A percentile compares a stretch with the other conserved stretches of the same genome.
phyloP scores from a whole-genome alignment of 2,113 vertebrate genomes.

The Mesocricetus auratus region DNA sequence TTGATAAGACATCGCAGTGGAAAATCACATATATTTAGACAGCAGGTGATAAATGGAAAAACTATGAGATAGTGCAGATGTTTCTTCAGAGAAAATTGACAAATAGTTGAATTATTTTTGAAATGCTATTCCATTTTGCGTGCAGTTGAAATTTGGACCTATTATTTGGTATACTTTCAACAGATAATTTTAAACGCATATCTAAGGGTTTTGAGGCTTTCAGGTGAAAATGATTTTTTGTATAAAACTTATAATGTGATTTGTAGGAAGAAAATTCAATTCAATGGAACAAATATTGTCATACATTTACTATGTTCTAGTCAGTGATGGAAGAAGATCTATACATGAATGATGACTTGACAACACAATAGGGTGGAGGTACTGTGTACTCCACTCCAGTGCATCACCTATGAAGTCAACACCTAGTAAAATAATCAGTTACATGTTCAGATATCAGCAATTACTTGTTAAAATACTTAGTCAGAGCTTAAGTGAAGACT shows the following conservation, averaged over 20 bases:
- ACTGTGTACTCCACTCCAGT: background rate
- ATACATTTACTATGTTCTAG: slow-evolving; percentile 5
- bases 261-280: slow-evolving; percentile 37
- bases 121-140: slow-evolving; percentile 34
- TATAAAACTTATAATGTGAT: background rate
- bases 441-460: background rate
- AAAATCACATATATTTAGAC: slow-evolving; percentile 74
- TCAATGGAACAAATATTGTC: slow-evolving; percentile 26
- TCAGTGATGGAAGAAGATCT: background rate
- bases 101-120: background rate
- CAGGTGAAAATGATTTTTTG: slow-evolving; percentile 41
- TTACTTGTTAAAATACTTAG: slow-evolving; percentile 35
- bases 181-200: slow-evolving; percentile 42
- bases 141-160: slow-evolving; percentile 49
- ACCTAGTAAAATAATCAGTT: background rate
- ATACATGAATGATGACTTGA: background rate
- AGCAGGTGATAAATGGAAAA: slow-evolving; percentile 65
- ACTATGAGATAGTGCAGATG: slow-evolving; percentile 59
- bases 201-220: slow-evolving; percentile 8
- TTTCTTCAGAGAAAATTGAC: slow-evolving; percentile 45
- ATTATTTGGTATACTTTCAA: slow-evolving; percentile 16
- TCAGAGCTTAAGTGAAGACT: background rate
- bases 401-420: background rate
- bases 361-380: background rate
- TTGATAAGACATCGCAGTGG: slow-evolving; percentile 49